These are phyloP conservation scores for Drosophila mayri DNA, from an alignment of 1,140 invertebrate genomes.

Conservation along the genomic window DNA sequence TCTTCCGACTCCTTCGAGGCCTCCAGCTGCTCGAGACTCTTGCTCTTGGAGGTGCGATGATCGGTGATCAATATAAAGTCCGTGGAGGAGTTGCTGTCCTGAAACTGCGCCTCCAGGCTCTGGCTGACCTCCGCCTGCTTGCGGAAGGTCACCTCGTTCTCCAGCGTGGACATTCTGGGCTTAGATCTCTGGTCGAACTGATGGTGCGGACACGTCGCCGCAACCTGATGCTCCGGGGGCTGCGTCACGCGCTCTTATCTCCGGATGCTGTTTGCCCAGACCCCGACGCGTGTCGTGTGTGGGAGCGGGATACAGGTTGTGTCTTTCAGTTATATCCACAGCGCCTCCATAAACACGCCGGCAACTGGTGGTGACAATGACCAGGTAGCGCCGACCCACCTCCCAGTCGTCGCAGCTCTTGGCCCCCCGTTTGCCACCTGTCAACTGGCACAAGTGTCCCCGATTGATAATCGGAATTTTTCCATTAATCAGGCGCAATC, in stretches of 20 bases:
- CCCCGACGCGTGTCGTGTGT: conserved; percentile 57
- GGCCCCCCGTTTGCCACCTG: conserved; percentile 11
- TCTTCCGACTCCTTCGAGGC: conserved; percentile 43
- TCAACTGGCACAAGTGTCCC: conserved; percentile 73
- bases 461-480: conserved; percentile 59
- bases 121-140: conserved; percentile 70
- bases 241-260: conserved; percentile 65
- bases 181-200: conserved; percentile 40
- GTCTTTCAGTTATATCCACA: conserved; percentile 70
- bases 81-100: conserved; percentile 56
- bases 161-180: conserved; percentile 74
- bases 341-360: conserved; percentile 40
- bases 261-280: conserved; percentile 54
- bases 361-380: conserved; percentile 35
- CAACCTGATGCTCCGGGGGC: conserved; percentile 59
- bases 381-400: conserved; percentile 9
- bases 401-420: too few species aligned
- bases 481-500: conserved; percentile 64
- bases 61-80: conserved; percentile 79
- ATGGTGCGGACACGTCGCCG: conserved; percentile 38
- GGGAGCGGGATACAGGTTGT: conserved; percentile 69
- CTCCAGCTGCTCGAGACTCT: conserved; percentile 72
- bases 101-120: conserved; percentile 65
- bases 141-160: conserved; percentile 74
- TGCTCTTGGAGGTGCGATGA: conserved; percentile 74